Evolutionary conservation across 2,113 vertebrate genomes (phyloP).

Genomic region (Hypanus sabinus): DNA sequence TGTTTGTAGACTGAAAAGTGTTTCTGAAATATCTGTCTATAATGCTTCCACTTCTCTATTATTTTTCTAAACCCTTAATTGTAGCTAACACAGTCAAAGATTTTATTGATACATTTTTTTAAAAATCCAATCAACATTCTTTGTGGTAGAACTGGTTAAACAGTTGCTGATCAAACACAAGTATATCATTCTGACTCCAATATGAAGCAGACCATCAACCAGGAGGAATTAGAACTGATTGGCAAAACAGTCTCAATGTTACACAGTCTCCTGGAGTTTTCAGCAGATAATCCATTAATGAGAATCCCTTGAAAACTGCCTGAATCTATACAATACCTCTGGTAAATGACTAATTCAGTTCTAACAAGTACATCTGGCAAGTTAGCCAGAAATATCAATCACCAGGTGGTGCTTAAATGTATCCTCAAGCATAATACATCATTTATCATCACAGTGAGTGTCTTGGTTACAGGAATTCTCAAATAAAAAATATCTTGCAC

Average conservation of each 20-base stretch:
- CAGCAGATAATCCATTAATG: neutral
- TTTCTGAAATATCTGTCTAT: neutral
- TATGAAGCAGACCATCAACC: neutral
- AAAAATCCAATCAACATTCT: neutral
- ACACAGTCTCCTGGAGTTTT: slow-evolving; percentile 1
- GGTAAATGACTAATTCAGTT: slow-evolving; percentile 2
- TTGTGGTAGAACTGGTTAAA: neutral
- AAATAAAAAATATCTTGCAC: neutral
- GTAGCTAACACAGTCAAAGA: neutral
- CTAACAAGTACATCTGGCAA: neutral
- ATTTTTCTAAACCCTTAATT: neutral
- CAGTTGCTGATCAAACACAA: neutral
- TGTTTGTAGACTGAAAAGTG: neutral
- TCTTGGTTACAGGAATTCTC: neutral
- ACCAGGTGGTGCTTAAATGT: neutral
- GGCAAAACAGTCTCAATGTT: neutral
- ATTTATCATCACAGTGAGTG: neutral
- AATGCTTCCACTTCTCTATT: neutral
- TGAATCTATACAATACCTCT: neutral
- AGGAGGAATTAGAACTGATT: neutral
- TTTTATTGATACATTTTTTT: neutral
- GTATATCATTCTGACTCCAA: neutral
- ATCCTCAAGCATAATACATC: neutral
- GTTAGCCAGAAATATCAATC: slow-evolving; percentile 28
- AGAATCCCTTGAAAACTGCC: neutral